Percentiles rank a stretch among this genome's conserved stretches.
Evolutionary conservation across 2,888 invertebrate species (phyloP).

Genomic region (Tinea pellionella): DNA sequence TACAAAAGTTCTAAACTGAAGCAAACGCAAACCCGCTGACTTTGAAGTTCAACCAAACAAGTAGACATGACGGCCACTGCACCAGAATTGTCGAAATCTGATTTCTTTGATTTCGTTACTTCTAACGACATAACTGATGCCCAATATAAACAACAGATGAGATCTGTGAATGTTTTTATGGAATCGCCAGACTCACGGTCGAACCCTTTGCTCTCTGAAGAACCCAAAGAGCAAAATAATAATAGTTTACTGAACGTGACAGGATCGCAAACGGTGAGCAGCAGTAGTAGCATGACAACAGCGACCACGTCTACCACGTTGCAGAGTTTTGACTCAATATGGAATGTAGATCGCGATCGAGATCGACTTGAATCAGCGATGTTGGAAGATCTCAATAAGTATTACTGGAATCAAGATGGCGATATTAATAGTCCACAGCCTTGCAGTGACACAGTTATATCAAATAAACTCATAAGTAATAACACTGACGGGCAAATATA

Average conservation of each 20-base stretch:
- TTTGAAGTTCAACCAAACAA: slow-evolving; percentile 33
- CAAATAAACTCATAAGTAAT: slow-evolving; percentile 60
- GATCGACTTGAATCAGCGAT: slow-evolving; percentile 80
- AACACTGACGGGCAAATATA: slow-evolving; percentile 87
- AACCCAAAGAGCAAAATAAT: slow-evolving; percentile 72
- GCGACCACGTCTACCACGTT: slow-evolving; percentile 57
- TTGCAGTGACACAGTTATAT: slow-evolving; percentile 58
- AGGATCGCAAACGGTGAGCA: slow-evolving; percentile 32
- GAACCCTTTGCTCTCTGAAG: slow-evolving; percentile 60
- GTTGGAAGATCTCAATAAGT: slow-evolving; percentile 86
- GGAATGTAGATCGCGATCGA: slow-evolving; percentile 79
- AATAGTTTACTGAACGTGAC: slow-evolving; percentile 61
- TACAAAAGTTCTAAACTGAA: background rate
- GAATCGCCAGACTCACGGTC: slow-evolving; percentile 67
- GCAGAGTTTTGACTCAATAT: slow-evolving; percentile 71
- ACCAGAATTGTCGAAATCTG: slow-evolving; percentile 87
- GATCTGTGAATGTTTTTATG: slow-evolving; percentile 75
- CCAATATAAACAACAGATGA: slow-evolving; percentile 76
- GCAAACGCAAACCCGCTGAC: background rate
- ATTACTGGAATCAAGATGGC: slow-evolving; percentile 80
- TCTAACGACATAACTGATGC: slow-evolving; percentile 81
- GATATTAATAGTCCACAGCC: slow-evolving; percentile 65
- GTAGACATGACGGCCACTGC: slow-evolving; percentile 90
- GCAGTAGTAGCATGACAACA: slow-evolving; percentile 38
- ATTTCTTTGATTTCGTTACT: slow-evolving; percentile 90